A percentile compares a stretch with the other conserved stretches of the same genome.
Evolutionary conservation across 35 echinoderm and acorn worm genomes (phyloP).

Genomic region (Heliocidaris erythrogramma): DNA sequence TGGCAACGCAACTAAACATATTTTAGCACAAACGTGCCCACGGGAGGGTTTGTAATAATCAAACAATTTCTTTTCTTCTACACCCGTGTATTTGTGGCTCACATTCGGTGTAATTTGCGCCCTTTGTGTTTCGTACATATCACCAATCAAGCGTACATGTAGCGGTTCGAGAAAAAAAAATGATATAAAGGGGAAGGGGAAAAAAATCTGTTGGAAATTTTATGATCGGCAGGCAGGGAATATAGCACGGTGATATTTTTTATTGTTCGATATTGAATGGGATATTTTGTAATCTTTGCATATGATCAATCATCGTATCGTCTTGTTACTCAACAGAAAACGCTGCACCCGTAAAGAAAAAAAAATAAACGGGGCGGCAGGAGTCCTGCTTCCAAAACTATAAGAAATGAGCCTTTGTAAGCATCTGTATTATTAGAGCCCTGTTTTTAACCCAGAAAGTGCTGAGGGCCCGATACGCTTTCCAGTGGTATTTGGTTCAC

Average conservation of each 20-base stretch:
- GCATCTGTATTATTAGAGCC: not conserved
- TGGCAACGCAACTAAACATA: not conserved
- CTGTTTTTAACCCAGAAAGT: too few species aligned
- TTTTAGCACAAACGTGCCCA: not conserved
- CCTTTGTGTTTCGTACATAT: not conserved
- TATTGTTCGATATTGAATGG: not conserved
- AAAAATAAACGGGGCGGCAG: not conserved
- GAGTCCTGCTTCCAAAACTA: not conserved
- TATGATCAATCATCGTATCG: not conserved
- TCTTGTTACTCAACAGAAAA: not conserved
- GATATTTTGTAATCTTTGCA: conserved; percentile 15
- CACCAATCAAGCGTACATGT: not conserved
- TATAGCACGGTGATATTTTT: not conserved
- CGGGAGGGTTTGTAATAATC: not conserved
- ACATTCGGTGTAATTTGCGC: not conserved
- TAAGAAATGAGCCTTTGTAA: not conserved
- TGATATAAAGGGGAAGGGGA: not conserved
- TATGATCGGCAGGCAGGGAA: not conserved
- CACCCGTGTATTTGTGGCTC: not conserved
- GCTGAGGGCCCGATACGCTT: too few species aligned
- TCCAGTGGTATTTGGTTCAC: too few species aligned
- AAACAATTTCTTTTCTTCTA: not conserved
- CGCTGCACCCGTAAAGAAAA: not conserved
- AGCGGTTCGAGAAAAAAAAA: not conserved
- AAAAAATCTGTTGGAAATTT: not conserved